A percentile compares a stretch with the other conserved stretches of the same genome.
Conservation (phyloP, 2,113 vertebrate genomes). For the Scortum barcoo region DNA sequence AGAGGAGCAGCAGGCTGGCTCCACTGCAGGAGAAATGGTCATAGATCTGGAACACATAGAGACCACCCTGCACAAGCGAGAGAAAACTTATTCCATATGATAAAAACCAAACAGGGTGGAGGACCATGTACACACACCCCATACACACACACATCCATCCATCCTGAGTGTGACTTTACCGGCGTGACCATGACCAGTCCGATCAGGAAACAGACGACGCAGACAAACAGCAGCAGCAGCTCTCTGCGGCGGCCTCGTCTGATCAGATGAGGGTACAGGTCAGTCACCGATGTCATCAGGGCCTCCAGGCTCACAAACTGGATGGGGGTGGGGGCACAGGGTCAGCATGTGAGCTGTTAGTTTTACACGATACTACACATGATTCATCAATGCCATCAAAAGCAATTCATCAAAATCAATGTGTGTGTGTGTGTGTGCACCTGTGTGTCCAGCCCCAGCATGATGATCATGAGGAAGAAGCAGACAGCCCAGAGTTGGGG, state of each 20-base stretch:
- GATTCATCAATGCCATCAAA: not conserved
- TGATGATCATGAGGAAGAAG: constrained; percentile 97
- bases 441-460: constrained; percentile 91
- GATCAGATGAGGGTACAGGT: constrained; percentile 90
- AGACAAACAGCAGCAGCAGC: constrained; percentile 88
- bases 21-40: constrained; percentile 85
- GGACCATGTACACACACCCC: not conserved
- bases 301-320: constrained; percentile 96
- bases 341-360: not conserved
- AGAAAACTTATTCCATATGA: not conserved
- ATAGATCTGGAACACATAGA: constrained; percentile 85
- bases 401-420: not conserved
- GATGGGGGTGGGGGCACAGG: not conserved
- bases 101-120: not conserved
- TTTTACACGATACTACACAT: not conserved
- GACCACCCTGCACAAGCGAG: constrained; percentile 73
- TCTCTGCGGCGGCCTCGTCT: constrained; percentile 87
- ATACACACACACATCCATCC: not conserved
- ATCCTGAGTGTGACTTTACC: constrained; percentile 30
- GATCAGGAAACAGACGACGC: constrained; percentile 86
- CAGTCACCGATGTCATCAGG: constrained; percentile 90
- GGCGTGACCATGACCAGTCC: constrained; percentile 88
- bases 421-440: constrained; percentile 47
- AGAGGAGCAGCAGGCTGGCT: constrained; percentile 82
- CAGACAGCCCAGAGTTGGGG: constrained; percentile 93